These are phyloP conservation scores for Peromyscus eremicus DNA, from an alignment of 2,797 vertebrate genomes.

Conservation along the genomic window DNA sequence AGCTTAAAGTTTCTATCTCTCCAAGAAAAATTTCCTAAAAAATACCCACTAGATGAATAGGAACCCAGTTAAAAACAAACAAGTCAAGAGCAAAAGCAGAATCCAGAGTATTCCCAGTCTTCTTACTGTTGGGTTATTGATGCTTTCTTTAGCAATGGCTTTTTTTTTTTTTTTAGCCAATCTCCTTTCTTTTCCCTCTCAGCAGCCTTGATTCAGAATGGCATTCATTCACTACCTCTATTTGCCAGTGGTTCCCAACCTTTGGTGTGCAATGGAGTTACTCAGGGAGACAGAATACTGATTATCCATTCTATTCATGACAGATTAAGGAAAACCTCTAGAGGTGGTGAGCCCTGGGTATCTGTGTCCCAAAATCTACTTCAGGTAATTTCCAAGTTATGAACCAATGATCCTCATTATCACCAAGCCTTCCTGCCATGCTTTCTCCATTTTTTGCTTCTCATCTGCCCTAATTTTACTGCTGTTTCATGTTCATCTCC, in stretches of 20 bases:
- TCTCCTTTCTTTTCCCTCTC: constrained; percentile 7
- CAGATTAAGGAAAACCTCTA: not conserved
- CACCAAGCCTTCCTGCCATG: not conserved
- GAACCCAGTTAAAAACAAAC: constrained; percentile 18
- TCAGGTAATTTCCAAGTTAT: constrained; percentile 22
- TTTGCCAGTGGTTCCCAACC: not conserved
- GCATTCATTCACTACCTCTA: not conserved
- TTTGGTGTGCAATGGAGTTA: not conserved
- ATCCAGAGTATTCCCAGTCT: not conserved
- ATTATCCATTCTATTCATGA: not conserved
- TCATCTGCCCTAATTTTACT: constrained; percentile 22
- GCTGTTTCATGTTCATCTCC: not conserved
- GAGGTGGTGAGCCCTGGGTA: not conserved
- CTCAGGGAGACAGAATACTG: not conserved
- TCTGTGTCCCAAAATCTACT: constrained; percentile 51
- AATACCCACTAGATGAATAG: constrained; percentile 18
- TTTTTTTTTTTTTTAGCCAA: not conserved
- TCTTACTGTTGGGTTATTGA: constrained; percentile 11
- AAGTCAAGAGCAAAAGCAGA: not conserved
- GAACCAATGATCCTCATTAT: not conserved
- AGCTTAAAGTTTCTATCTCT: constrained; percentile 18
- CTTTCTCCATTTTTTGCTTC: constrained; percentile 13
- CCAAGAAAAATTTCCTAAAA: constrained; percentile 1
- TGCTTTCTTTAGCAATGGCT: not conserved
- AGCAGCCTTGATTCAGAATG: constrained; percentile 15